phyloP scores from a whole-genome alignment of 2,888 invertebrate species.

The Linnaemya tessellans region DNA sequence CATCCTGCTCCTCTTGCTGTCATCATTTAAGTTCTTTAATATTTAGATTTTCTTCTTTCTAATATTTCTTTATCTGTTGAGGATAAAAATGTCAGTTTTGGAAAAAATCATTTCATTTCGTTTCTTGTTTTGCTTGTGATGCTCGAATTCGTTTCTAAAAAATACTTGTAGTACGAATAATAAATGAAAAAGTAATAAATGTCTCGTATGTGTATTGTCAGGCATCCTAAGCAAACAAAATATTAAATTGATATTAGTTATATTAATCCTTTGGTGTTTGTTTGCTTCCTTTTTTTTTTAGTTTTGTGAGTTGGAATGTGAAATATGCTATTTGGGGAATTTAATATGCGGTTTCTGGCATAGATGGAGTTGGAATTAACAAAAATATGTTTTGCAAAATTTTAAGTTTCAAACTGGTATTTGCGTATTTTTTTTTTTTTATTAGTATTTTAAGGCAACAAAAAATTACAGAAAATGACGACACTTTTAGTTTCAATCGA shows the following conservation, averaged over 20 bases:
- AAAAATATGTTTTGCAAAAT: background rate
- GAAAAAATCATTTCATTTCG: constrained; percentile 60
- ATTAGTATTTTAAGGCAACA: no score
- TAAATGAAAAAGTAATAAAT: constrained; percentile 32
- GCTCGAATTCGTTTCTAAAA: background rate
- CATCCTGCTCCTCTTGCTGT: constrained; percentile 37
- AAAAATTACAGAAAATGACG: no score
- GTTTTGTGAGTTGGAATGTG: constrained; percentile 10
- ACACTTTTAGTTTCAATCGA: no score
- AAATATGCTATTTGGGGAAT: constrained; percentile 43
- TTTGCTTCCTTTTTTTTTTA: constrained; percentile 30
- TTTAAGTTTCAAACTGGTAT: background rate
- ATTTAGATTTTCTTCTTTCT: constrained; percentile 18
- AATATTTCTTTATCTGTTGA: constrained; percentile 31
- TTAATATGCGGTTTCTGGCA: constrained; percentile 60
- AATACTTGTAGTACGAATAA: constrained; percentile 26
- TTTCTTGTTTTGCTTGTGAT: background rate
- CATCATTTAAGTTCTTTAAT: constrained; percentile 50
- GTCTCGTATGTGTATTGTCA: constrained; percentile 2
- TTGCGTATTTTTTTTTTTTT: no score
- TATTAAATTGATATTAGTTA: constrained; percentile 62
- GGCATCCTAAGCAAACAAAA: constrained; percentile 67
- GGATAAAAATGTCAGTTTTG: constrained; percentile 55
- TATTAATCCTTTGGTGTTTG: constrained; percentile 65
- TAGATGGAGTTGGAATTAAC: constrained; percentile 20